phyloP scores from a whole-genome alignment of 2,113 vertebrate genomes.

The Rhodinocichla rosea region DNA sequence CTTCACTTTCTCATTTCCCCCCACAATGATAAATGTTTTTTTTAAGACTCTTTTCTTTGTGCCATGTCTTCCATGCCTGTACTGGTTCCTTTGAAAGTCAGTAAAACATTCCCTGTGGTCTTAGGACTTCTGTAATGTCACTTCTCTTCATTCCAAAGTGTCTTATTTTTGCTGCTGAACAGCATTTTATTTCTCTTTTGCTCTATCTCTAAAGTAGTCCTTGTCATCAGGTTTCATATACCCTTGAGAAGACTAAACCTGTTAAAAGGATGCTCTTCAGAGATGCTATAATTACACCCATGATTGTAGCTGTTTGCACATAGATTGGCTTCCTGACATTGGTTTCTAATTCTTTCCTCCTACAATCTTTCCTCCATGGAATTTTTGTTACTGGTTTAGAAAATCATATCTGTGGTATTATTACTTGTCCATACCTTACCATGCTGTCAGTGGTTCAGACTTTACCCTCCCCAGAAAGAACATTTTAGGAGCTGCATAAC shows the following conservation, averaged over 20 bases:
- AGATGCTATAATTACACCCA: background rate
- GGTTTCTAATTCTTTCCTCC: background rate
- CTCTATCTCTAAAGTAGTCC: background rate
- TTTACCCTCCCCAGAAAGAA: background rate
- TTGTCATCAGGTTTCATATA: background rate
- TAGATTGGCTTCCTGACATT: background rate
- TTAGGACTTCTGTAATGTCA: background rate
- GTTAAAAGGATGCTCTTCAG: background rate
- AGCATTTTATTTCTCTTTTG: background rate
- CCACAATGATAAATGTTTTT: background rate
- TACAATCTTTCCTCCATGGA: background rate
- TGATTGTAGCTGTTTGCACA: background rate
- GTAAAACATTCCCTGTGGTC: background rate
- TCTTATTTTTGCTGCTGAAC: background rate
- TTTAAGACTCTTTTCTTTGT: background rate
- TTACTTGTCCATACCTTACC: background rate
- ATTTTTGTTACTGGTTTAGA: background rate
- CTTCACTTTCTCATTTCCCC: background rate
- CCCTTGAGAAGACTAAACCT: background rate
- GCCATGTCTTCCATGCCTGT: background rate
- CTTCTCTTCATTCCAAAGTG: background rate
- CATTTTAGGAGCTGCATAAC: background rate
- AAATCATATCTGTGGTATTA: background rate
- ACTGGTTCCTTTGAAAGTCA: background rate
- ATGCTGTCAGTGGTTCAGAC: background rate